Base-by-base conservation (phyloP, 1,140 invertebrate genomes). In the Drosophila cardini region DNA sequence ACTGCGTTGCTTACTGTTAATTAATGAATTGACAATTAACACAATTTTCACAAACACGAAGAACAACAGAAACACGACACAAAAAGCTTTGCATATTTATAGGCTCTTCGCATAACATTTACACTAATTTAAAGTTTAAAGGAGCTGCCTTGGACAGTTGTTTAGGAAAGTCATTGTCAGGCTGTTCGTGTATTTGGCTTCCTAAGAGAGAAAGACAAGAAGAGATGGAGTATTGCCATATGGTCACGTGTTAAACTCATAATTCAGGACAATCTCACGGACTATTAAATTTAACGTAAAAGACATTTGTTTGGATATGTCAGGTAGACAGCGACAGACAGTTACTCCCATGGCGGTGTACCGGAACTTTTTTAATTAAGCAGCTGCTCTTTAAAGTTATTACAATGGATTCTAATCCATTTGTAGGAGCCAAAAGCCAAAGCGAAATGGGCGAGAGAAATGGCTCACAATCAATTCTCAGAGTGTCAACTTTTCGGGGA, bases 231-330 rank as follows among this genome's bases (percentile, higher is more conserved):
- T 60, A 46, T 50, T 67, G 56, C 81, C 82, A 85, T 86, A 86
- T 85, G 82, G 82, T 86, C 82, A 85, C 82, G 82, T 67, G 64
- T 81, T 80, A 52, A 69, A 71, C 64, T 81, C 82, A 85, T 85
- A 85, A 86, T 62, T 85, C 65, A 85, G 53, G 48, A 61, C 81
- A 76, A 80, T 80, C 78, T 58, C 58, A 73, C 50, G 74, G 69
- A 64, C 77, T 73, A 73, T 80, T 80, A 80, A 77, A 77, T 73
- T 69, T 69, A 79, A 69, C 55, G 70, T 32, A 32, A 38, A 53
- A 46, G 45, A 72, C 73, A 79, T 79, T 76, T 72, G 55, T 79
- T 63, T 76, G 48, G 69, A 68, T 76, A 69, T 56, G 36, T 21
- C 13, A 58, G 30, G 70, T 57, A 18, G 13, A 18, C 6, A 2